These are phyloP conservation scores for Hestina assimilis DNA, from an alignment of 1,140 invertebrate species.

Conservation along the genomic window DNA sequence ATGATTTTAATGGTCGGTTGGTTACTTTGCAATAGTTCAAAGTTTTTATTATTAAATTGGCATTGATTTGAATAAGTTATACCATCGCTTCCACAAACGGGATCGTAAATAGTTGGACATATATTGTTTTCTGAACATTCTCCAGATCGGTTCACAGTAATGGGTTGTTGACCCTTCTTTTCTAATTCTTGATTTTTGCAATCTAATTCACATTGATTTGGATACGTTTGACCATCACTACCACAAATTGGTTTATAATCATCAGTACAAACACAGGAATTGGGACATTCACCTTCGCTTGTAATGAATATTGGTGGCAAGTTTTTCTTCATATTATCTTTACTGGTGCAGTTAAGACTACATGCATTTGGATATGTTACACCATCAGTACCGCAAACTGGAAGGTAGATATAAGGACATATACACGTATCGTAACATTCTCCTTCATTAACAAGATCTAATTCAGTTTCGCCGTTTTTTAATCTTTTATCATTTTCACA, in stretches of 20 bases:
- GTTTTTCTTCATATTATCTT: slow-evolving; percentile 21
- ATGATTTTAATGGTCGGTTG: slow-evolving; percentile 1
- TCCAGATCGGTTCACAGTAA: slow-evolving; percentile 11
- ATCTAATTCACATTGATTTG: slow-evolving; percentile 22
- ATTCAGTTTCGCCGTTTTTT: background rate
- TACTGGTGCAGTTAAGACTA: slow-evolving; percentile 28
- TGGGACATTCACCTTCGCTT: slow-evolving; percentile 23
- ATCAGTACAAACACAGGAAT: slow-evolving; percentile 13
- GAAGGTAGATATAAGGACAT: slow-evolving; percentile 11
- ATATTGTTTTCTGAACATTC: slow-evolving; percentile 20
- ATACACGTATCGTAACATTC: background rate
- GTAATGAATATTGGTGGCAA: slow-evolving; percentile 1
- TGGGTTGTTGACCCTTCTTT: slow-evolving; percentile 1
- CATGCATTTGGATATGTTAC: slow-evolving; percentile 14
- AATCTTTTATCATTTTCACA: slow-evolving; percentile 24
- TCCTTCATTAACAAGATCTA: background rate
- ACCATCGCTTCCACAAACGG: slow-evolving; percentile 34
- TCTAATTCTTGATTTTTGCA: slow-evolving; percentile 38
- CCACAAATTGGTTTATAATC: slow-evolving; percentile 28
- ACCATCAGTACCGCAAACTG: slow-evolving; percentile 21
- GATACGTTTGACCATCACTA: slow-evolving; percentile 29
- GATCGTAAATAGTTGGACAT: slow-evolving; percentile 19
- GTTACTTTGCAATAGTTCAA: background rate
- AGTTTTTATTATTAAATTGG: slow-evolving; percentile 25
- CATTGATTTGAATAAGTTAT: slow-evolving; percentile 29